Evolutionary conservation across 2,113 vertebrate genomes (phyloP).

Genomic region (Nicator chloris): DNA sequence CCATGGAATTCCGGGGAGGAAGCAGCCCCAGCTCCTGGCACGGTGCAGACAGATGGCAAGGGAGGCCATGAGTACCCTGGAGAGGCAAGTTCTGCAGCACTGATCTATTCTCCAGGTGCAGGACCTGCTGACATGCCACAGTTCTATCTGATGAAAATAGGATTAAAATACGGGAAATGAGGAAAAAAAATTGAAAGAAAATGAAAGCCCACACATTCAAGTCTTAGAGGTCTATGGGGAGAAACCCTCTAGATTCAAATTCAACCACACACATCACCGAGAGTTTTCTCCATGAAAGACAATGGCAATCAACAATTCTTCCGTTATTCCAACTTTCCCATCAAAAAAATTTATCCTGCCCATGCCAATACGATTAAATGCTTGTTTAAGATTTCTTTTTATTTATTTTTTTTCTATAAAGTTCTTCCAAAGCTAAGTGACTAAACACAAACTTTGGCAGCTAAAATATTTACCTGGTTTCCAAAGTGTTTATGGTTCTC

Average conservation of each 20-base stretch:
- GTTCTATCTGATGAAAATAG: background rate
- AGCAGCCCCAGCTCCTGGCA: background rate
- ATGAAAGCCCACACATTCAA: background rate
- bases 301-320: background rate
- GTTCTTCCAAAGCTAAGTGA: background rate
- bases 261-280: rapidly evolving
- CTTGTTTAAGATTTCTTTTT: background rate
- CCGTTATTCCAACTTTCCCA: background rate
- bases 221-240: background rate
- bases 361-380: background rate
- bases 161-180: background rate
- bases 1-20: rapidly evolving
- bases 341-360: background rate
- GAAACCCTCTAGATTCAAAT: background rate
- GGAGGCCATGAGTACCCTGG: background rate
- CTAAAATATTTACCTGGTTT: background rate
- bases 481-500: background rate
- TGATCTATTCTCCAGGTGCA: background rate
- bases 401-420: background rate
- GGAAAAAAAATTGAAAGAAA: rapidly evolving
- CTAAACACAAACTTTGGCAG: background rate
- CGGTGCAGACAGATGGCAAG: background rate
- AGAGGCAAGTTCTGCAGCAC: background rate
- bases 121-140: background rate
- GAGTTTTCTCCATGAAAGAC: background rate